Evolutionary conservation across 2,888 invertebrate species (phyloP).

Genomic region (Orchesellides sinensis): DNA sequence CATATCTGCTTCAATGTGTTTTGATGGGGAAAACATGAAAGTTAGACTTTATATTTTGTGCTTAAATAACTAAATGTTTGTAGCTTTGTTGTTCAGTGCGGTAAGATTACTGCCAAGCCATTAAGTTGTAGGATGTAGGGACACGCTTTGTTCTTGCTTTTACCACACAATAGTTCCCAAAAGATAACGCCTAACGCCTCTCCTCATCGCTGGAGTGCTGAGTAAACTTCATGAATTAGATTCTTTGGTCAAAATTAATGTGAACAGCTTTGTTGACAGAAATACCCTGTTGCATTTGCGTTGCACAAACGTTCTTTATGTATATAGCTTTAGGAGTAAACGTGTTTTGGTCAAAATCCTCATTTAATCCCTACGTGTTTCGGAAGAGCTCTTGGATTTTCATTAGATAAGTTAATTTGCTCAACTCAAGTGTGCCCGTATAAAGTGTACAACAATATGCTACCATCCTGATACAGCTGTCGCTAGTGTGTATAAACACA

Average conservation of each 20-base stretch:
- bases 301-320: too few species aligned
- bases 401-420: slow-evolving; percentile 51
- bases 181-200: too few species aligned
- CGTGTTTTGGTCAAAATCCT: slow-evolving; percentile 18
- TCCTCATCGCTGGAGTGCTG: not conserved
- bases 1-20: not conserved
- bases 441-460: not conserved
- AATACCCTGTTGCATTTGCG: slow-evolving; percentile 44
- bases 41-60: too few species aligned
- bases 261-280: not conserved
- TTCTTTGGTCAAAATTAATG: slow-evolving; percentile 22
- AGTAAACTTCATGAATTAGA: not conserved
- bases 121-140: slow-evolving; percentile 33
- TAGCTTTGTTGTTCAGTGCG: slow-evolving; percentile 1
- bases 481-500: slow-evolving; percentile 8
- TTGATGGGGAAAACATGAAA: not conserved
- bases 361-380: slow-evolving; percentile 25
- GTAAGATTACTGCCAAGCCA: slow-evolving; percentile 39
- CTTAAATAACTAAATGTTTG: too few species aligned
- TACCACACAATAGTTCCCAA: too few species aligned
- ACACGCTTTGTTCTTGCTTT: too few species aligned
- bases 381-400: slow-evolving; percentile 26
- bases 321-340: not conserved
- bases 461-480: not conserved
- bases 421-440: not conserved